A percentile compares a stretch with the other conserved stretches of the same genome.
Evolutionary conservation across 2,797 vertebrate species (phyloP).

Genomic region (Enteromius treurensis): DNA sequence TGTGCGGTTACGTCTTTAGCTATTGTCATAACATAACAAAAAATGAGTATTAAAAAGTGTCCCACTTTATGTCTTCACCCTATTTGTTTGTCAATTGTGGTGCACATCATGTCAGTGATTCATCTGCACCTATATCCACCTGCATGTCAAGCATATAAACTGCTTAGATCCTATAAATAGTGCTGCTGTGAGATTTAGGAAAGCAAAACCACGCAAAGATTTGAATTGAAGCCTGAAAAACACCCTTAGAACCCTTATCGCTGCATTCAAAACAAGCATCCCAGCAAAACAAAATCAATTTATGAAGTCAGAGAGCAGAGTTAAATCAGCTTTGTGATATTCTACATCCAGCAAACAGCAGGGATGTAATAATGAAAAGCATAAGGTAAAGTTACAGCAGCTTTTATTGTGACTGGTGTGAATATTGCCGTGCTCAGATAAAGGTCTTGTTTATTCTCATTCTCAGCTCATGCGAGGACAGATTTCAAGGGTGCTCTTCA

Average conservation of each 20-base stretch:
- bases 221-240: background rate
- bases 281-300: background rate
- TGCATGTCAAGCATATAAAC: conserved; percentile 15
- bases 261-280: background rate
- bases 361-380: conserved; percentile 10
- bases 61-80: background rate
- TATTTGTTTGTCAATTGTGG: background rate
- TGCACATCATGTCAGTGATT: background rate
- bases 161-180: conserved; percentile 27
- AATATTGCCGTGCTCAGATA: conserved; percentile 14
- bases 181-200: background rate
- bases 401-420: background rate
- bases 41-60: background rate
- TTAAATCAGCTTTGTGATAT: conserved; percentile 8
- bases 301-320: background rate
- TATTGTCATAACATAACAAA: background rate
- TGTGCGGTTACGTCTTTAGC: background rate
- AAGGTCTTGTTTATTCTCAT: conserved; percentile 20
- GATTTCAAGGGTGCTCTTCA: conserved; percentile 41
- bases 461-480: conserved; percentile 33
- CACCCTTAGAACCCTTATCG: background rate
- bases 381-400: background rate
- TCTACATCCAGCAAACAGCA: conserved; percentile 3
- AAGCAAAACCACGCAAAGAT: background rate
- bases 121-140: background rate